A percentile compares a stretch with the other conserved stretches of the same genome.
These are phyloP conservation scores for Rhynchomys soricoides DNA, from an alignment of 2,113 vertebrate species.

Conservation along the genomic window DNA sequence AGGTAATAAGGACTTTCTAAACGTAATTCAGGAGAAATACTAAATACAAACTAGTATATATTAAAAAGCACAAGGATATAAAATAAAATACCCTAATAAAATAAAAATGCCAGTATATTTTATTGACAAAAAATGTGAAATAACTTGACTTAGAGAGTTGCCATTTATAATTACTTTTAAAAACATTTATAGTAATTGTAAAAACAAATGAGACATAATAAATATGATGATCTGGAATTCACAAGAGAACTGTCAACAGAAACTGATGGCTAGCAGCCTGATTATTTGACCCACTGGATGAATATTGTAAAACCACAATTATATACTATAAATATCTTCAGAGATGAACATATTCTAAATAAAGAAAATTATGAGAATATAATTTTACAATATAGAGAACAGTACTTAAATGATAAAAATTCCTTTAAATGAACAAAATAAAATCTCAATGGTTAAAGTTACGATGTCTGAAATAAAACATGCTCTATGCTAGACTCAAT, in stretches of 20 bases:
- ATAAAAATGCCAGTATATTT: not conserved
- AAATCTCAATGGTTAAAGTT: not conserved
- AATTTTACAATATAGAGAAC: not conserved
- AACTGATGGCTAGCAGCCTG: not conserved
- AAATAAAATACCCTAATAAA: not conserved
- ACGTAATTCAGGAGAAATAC: not conserved
- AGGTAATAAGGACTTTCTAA: not conserved
- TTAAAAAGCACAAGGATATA: not conserved
- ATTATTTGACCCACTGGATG: too few species aligned
- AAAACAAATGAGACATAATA: not conserved
- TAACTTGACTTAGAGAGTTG: not conserved
- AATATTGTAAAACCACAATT: not conserved
- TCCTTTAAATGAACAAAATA: not conserved
- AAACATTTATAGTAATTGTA: not conserved
- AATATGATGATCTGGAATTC: too few species aligned
- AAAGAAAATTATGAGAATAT: not conserved
- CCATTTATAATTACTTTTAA: not conserved
- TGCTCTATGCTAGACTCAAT: not conserved
- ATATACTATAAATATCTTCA: too few species aligned
- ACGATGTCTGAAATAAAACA: not conserved
- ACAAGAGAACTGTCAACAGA: not conserved
- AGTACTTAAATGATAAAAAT: not conserved
- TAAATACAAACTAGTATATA: not conserved
- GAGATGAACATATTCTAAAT: not conserved
- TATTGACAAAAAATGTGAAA: not conserved